Percentiles rank a stretch among this genome's conserved stretches.
Evolutionary conservation across 2,888 invertebrate species (phyloP).

Genomic region (Stenodera caucasica): DNA sequence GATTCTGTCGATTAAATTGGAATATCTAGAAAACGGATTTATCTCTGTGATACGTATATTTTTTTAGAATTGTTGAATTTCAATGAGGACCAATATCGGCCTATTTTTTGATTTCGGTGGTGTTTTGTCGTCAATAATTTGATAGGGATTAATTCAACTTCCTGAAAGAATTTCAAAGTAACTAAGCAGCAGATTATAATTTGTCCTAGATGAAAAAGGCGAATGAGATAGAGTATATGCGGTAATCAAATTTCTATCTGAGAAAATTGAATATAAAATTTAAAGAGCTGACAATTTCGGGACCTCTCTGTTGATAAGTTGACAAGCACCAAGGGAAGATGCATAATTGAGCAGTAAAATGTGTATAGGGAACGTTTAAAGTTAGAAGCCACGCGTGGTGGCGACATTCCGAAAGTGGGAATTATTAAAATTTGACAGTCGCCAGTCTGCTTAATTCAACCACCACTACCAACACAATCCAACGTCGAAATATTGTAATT

Average conservation of each 20-base stretch:
- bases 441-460: slow-evolving; percentile 32
- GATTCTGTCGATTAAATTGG: slow-evolving; percentile 16
- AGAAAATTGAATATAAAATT: slow-evolving; percentile 57
- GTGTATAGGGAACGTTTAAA: slow-evolving; percentile 34
- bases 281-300: slow-evolving; percentile 53
- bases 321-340: slow-evolving; percentile 52
- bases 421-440: slow-evolving; percentile 52
- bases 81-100: neutral
- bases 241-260: slow-evolving; percentile 52
- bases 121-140: slow-evolving; percentile 29
- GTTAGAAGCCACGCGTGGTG: slow-evolving; percentile 48
- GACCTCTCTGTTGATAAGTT: slow-evolving; percentile 47
- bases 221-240: slow-evolving; percentile 22
- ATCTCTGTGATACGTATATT: too few relatives aligned
- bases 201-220: slow-evolving; percentile 45
- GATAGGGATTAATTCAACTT: slow-evolving; percentile 36
- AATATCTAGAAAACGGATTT: too few relatives aligned
- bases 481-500: slow-evolving; percentile 25
- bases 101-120: too few relatives aligned
- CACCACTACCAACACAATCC: slow-evolving; percentile 10
- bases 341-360: slow-evolving; percentile 54
- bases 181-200: slow-evolving; percentile 38
- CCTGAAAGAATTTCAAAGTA: slow-evolving; percentile 40
- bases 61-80: neutral
- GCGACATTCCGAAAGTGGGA: slow-evolving; percentile 42